phyloP scores from a whole-genome alignment of 1,140 invertebrate genomes.

The Drosophila sp. region DNA sequence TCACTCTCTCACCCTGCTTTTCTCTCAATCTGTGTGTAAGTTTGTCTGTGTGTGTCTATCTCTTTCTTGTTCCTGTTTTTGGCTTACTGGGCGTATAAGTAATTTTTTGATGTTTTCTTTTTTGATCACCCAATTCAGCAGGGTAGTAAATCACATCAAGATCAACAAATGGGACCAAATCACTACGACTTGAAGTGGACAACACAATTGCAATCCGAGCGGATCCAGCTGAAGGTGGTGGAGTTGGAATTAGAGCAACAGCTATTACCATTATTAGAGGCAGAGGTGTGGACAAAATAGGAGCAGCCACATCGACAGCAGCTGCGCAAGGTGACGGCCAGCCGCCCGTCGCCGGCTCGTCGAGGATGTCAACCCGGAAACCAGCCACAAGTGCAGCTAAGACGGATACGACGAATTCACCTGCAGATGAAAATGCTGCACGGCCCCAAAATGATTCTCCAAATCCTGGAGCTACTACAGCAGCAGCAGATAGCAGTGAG shows the following conservation, averaged over 20 bases:
- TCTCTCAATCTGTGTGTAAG: neutral
- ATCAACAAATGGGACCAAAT: constrained; percentile 79
- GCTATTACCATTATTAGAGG: constrained; percentile 7
- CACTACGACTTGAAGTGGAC: constrained; percentile 59
- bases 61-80: no score
- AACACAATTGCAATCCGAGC: constrained; percentile 49
- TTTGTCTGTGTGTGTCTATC: constrained; percentile 8
- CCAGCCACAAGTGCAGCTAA: constrained; percentile 34
- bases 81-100: constrained; percentile 55
- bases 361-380: constrained; percentile 77
- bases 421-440: constrained; percentile 10
- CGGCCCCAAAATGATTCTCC: constrained; percentile 32
- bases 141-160: constrained; percentile 40
- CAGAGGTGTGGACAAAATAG: constrained; percentile 60
- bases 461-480: neutral
- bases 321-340: constrained; percentile 61
- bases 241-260: constrained; percentile 15
- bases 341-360: constrained; percentile 35
- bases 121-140: neutral
- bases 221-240: constrained; percentile 35
- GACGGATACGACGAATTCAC: constrained; percentile 13
- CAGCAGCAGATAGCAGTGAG: constrained; percentile 7
- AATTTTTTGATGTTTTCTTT: constrained; percentile 16
- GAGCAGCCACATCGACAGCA: constrained; percentile 70
- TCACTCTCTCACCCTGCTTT: neutral